Evolutionary conservation across 1,140 invertebrate species (phyloP).

Genomic region (Calliphora vicina): DNA sequence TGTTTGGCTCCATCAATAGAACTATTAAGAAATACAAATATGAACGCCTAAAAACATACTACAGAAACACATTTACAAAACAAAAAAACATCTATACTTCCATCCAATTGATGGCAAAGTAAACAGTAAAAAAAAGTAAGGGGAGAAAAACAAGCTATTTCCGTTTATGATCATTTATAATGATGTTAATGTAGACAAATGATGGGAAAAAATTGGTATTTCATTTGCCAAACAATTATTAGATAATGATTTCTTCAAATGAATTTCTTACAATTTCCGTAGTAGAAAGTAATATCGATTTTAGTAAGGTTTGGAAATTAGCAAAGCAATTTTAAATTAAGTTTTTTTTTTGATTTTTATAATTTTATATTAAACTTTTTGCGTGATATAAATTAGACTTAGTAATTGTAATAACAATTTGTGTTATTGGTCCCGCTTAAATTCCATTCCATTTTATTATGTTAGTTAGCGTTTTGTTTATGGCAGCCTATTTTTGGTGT

Average conservation of each 20-base stretch:
- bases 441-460: neutral
- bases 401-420: no score
- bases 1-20: neutral
- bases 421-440: neutral
- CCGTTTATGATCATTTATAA: neutral
- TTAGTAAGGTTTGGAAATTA: no score
- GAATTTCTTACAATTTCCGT: no score
- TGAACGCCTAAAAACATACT: neutral
- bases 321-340: no score
- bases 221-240: no score
- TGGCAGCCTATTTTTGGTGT: neutral
- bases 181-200: neutral
- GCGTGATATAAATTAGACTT: no score
- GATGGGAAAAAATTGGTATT: neutral
- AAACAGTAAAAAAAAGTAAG: neutral
- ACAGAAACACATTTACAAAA: neutral
- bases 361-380: no score
- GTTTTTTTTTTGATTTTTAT: no score
- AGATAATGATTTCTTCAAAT: no score
- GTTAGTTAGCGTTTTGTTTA: neutral
- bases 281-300: no score
- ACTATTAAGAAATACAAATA: slow-evolving; percentile 9
- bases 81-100: neutral
- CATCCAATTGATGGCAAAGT: neutral
- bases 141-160: neutral